Base-by-base conservation (phyloP, 2,113 vertebrate genomes). In the Centropus bengalensis region DNA sequence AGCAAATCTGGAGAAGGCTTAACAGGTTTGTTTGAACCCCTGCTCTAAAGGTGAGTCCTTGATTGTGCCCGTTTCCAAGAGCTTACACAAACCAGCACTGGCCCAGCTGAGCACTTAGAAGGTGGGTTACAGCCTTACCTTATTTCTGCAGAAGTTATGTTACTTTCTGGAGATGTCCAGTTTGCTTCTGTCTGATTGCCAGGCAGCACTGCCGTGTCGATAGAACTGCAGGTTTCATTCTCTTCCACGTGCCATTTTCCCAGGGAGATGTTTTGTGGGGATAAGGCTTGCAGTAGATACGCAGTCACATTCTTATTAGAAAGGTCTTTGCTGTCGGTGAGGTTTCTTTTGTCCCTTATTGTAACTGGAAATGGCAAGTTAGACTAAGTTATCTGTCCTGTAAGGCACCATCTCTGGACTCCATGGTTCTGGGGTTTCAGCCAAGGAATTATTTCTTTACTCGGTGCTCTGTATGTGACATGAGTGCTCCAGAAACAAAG, bases 171-270 rank as follows among this genome's bases (percentile, higher is more conserved):
- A 60, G 96, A 88, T 6, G 2, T 40, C 97, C 97, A 98, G 1
- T 0, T 10, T 4, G 71, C 18, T 0, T 1, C 1, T 2, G 0
- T 4, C 7, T 28, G 3, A 0, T 6, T 13, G 45, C 1, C 5
- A 4, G 21, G 33, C 6, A 96, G 0, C 0, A 14, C 0, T 1
- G 55, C 85, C 1, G 68, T 90, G 14, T 2, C 0, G 8, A 54
- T 3, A 5, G 23, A 47, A 32, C 2, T 32, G 88, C 96, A 96
- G 2, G 8, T 59, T 1, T 0, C 0, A 0, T 0, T 9, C 3
- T 0, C 0, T 2, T 0, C 1, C 1, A 0, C 14, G 1, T 7
- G 0, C 97, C 98, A 98, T 3, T 4, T 0, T 30, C 98, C 98
- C 15, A 67, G 7, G 0, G 84, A 38, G 17, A 1, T 0, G 2